These are phyloP conservation scores for Plecturocebus donacophilus DNA, from an alignment of 2,113 vertebrate genomes.

Conservation along the genomic window DNA sequence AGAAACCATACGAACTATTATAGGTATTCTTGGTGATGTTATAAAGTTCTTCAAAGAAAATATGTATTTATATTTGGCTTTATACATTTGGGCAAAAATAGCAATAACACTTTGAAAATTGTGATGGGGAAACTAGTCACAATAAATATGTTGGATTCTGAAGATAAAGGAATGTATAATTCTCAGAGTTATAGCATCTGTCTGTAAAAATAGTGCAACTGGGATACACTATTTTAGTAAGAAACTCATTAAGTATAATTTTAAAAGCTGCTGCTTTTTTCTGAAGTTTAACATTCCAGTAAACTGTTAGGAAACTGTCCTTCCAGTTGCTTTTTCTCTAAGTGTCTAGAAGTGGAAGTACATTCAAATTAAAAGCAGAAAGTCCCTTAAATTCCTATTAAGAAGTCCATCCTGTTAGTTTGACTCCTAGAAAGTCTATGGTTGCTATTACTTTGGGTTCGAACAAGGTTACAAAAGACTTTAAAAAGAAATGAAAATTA, in stretches of 20 bases:
- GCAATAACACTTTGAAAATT: constrained; percentile 74
- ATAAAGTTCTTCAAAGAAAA: constrained; percentile 56
- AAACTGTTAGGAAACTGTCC: constrained; percentile 63
- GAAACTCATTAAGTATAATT: constrained; percentile 57
- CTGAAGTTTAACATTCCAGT: constrained; percentile 66
- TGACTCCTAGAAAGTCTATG: constrained; percentile 12
- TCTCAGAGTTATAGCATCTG: constrained; percentile 59
- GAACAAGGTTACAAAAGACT: constrained; percentile 40
- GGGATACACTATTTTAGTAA: constrained; percentile 64
- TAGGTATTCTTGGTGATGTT: constrained; percentile 54
- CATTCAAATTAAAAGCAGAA: constrained; percentile 65
- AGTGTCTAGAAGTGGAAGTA: constrained; percentile 42
- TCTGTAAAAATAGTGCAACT: constrained; percentile 64
- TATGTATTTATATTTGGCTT: constrained; percentile 65
- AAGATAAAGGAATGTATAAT: constrained; percentile 56
- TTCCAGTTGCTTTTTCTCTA: constrained; percentile 59
- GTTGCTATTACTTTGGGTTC: constrained; percentile 66
- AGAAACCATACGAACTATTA: background rate
- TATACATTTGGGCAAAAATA: constrained; percentile 73
- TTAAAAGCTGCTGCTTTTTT: constrained; percentile 53
- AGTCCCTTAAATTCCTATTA: constrained; percentile 63
- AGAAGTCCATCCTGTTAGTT: constrained; percentile 56
- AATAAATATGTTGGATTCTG: constrained; percentile 69
- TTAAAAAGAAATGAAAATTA: constrained; percentile 43
- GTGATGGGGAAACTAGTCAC: constrained; percentile 61